Evolutionary conservation across 1,140 invertebrate genomes (phyloP).

Genomic region (Cyphomyrmex costatus): DNA sequence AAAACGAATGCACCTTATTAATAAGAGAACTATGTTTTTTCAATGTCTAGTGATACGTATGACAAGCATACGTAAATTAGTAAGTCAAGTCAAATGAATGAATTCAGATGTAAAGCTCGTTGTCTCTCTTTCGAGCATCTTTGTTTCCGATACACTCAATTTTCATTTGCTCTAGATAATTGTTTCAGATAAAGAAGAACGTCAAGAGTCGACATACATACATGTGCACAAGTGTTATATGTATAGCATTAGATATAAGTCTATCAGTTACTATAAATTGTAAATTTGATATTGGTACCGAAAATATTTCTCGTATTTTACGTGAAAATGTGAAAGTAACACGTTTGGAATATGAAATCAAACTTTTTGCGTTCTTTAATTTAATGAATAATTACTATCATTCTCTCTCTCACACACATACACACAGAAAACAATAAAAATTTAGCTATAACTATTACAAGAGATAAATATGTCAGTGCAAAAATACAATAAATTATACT

Average conservation of each 20-base stretch:
- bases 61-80: background rate
- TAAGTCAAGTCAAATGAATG: background rate
- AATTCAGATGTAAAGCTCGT: background rate
- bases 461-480: conserved; percentile 34
- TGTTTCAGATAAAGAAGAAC: background rate
- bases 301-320: background rate
- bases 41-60: background rate
- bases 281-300: background rate
- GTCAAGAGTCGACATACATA: conserved; percentile 14
- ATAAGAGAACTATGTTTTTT: background rate
- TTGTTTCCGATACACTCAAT: background rate
- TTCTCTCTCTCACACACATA: background rate
- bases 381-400: conserved; percentile 8
- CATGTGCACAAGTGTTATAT: background rate
- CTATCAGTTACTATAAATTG: background rate
- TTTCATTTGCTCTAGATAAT: conserved; percentile 13
- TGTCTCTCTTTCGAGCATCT: background rate
- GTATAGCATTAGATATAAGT: background rate
- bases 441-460: conserved; percentile 7
- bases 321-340: background rate
- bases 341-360: background rate
- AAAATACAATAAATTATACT: conserved; percentile 67
- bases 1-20: background rate
- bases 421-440: background rate
- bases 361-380: conserved; percentile 1